Percentiles rank a stretch among this genome's conserved stretches.
Evolutionary conservation across 2,113 vertebrate species (phyloP).

Genomic region (Hydrolagus affinis): DNA sequence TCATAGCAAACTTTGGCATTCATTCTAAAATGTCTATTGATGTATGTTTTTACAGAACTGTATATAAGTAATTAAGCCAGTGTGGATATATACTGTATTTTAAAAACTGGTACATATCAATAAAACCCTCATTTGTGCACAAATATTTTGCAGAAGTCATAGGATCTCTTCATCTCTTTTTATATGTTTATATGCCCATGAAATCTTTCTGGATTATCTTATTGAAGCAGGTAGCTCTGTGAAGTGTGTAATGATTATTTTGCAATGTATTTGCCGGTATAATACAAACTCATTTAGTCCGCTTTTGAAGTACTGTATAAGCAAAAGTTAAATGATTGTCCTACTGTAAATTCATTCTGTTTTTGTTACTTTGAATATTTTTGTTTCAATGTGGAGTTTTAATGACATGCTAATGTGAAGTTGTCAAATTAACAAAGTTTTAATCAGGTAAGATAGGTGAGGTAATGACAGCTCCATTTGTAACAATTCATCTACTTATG

Average conservation of each 20-base stretch:
- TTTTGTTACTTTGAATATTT: no score
- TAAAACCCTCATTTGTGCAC: neutral
- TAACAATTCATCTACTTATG: no score
- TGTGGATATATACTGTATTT: neutral
- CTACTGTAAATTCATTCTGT: no score
- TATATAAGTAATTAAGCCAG: neutral
- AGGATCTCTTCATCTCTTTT: neutral
- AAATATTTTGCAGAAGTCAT: neutral
- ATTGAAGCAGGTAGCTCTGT: neutral
- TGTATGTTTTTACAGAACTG: neutral
- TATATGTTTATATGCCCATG: neutral
- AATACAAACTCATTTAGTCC: no score
- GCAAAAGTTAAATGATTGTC: no score
- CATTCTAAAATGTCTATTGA: neutral
- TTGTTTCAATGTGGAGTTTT: no score
- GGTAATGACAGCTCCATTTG: no score
- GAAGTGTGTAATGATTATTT: neutral
- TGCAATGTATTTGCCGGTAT: no score
- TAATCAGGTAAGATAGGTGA: no score
- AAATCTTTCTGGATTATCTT: neutral
- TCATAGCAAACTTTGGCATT: neutral
- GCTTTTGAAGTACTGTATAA: no score
- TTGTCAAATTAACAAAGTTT: no score
- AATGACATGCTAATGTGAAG: no score
- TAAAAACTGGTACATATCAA: neutral